A percentile compares a stretch with the other conserved stretches of the same genome.
phyloP scores from a whole-genome alignment of 2,888 invertebrate species.

The Limnephilus auricula region DNA sequence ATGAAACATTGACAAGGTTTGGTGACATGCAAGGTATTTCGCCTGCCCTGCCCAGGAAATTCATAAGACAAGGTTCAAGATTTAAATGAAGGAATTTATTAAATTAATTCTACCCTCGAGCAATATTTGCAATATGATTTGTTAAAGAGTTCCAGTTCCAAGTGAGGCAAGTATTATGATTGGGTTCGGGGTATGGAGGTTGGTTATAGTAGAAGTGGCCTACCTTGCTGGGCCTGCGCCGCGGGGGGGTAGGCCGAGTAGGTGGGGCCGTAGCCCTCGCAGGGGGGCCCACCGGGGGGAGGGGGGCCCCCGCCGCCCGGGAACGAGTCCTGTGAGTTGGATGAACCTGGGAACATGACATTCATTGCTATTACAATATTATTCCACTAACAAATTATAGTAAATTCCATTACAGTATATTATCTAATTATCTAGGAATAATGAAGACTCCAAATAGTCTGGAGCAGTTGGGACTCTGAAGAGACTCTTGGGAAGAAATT shows the following conservation, averaged over 20 bases:
- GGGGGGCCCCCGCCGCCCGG: slow-evolving; percentile 84
- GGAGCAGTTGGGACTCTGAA: too few relatives aligned
- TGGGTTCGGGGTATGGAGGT: slow-evolving; percentile 77
- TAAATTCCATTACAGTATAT: too few relatives aligned
- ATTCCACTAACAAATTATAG: too few relatives aligned
- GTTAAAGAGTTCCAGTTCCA: background rate
- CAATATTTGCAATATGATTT: too few relatives aligned
- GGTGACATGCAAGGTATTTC: slow-evolving; percentile 44
- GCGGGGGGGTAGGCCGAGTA: slow-evolving; percentile 82
- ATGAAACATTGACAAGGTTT: slow-evolving; percentile 47
- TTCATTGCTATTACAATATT: background rate
- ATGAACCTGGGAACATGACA: slow-evolving; percentile 81
- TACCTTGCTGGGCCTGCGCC: slow-evolving; percentile 85
- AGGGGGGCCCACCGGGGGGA: slow-evolving; percentile 81
- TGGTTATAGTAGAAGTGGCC: slow-evolving; percentile 75
- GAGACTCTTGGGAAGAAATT: background rate
- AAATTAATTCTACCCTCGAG: background rate
- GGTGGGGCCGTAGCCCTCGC: slow-evolving; percentile 88
- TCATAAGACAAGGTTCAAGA: background rate
- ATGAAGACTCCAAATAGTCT: too few relatives aligned
- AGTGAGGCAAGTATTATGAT: background rate
- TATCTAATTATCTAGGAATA: too few relatives aligned
- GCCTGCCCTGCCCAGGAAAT: background rate
- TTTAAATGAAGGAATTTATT: background rate
- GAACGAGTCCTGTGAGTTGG: slow-evolving; percentile 95